Base-by-base conservation (phyloP, 2,888 invertebrate species). In the Miltochrista miniata region DNA sequence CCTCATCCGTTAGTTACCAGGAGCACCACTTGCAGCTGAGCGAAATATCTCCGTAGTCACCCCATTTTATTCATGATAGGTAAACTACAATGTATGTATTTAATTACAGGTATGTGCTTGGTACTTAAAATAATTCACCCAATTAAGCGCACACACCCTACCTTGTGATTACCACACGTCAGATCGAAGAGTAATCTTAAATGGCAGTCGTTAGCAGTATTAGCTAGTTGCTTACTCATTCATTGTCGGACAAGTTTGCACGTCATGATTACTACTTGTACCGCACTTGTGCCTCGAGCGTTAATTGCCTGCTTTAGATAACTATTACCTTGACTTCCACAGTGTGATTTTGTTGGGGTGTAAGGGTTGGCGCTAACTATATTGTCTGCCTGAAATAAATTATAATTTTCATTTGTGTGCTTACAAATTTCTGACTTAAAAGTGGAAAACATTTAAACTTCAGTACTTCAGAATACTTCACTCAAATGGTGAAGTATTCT, bases 231-330 rank as follows among this genome's bases (percentile, higher is more conserved):
- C 78, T 75, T 76, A 81, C 72, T 84, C 76, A 83, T 80, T 82
- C 74, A 70, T 68, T 71, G 59, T 51, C 59, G 51, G 65, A 64
- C 74, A 80, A 80, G 76, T 79, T 81, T 73, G 77, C 76, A 68
- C 70, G 73, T 74, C 68, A 73, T 85, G 76, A 87, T 87, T 84
- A 80, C 76, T 72, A 76, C 71, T 81, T 78, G 76, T 45, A 7
- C 59, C 59, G 61, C 38, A 47, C 37, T 46, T n/a, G n/a, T 33
- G 36, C 66, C 60, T 54, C 61, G 80, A 78, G 80, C 74, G 71
- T 65, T 86, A 87, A 86, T 86, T 81, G 75, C 70, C 58, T 56
- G 65, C 68, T 75, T 72, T 57, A 58, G 68, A 64, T 78, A 77
- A 80, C 68, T 77, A 15, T 14, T 31, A 69, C 67, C 45, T 53